Evolutionary conservation across 1,140 invertebrate genomes (phyloP).

Genomic region (Meteorus sp.): DNA sequence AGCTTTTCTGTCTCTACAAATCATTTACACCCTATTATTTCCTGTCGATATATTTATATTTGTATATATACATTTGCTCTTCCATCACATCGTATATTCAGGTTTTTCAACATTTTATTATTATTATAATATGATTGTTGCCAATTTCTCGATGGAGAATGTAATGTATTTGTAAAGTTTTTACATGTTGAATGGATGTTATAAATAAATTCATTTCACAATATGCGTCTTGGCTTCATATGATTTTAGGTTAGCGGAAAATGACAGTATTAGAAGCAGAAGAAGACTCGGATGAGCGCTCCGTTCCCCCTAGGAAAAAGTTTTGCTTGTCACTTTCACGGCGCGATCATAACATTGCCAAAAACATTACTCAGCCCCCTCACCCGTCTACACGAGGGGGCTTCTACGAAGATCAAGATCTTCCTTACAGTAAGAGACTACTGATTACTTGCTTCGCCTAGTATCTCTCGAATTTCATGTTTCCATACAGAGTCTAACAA

Average conservation of each 20-base stretch:
- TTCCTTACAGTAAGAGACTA: conserved; percentile 34
- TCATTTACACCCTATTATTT: conserved; percentile 13
- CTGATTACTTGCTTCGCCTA: conserved; percentile 3
- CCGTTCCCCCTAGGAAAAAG: conserved; percentile 56
- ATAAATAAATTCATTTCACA: not conserved
- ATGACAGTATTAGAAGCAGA: conserved; percentile 61
- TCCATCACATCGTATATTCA: not conserved
- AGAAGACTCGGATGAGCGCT: conserved; percentile 56
- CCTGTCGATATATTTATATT: not conserved
- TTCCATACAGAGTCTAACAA: no score
- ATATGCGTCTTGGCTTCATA: not conserved
- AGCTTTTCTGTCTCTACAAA: conserved; percentile 4
- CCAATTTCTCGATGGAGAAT: not conserved
- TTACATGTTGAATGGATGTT: not conserved
- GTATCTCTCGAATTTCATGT: no score
- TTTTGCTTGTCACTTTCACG: conserved; percentile 53
- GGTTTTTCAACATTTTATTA: not conserved
- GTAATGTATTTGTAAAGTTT: not conserved
- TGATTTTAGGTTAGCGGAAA: conserved; percentile 54
- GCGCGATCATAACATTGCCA: conserved; percentile 42
- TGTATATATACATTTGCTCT: no score
- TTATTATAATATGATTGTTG: not conserved
- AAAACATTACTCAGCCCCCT: conserved; percentile 42
- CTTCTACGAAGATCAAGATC: conserved; percentile 38
- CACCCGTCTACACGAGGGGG: conserved; percentile 38